Conservation (phyloP, 92 coral and sea anemone genomes). For the Porites evermanni region DNA sequence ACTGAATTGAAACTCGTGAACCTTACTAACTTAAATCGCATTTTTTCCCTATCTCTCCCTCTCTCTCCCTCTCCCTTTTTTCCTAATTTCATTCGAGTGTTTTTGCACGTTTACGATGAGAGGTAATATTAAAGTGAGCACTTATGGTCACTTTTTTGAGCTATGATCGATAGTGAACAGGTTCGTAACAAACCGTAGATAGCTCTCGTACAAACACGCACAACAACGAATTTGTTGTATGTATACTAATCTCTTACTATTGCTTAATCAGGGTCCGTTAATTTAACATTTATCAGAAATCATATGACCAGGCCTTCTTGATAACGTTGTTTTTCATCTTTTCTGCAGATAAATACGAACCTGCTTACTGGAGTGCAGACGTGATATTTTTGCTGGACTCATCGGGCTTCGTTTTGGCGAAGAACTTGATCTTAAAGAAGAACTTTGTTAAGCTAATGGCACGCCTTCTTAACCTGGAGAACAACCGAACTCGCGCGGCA, state of each 20-base stretch:
- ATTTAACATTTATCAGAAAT: too few species aligned
- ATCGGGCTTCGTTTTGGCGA: slow-evolving; percentile 69
- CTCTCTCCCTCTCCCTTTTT: neutral
- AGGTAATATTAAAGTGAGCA: too few species aligned
- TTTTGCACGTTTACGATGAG: too few species aligned
- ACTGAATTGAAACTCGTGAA: too few species aligned
- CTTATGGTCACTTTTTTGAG: too few species aligned
- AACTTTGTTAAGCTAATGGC: slow-evolving; percentile 80
- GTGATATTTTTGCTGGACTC: slow-evolving; percentile 84
- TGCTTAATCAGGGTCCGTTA: neutral
- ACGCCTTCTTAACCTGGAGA: slow-evolving; percentile 69
- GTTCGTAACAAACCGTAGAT: too few species aligned
- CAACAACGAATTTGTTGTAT: too few species aligned
- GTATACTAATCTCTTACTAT: too few species aligned
- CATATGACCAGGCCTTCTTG: neutral
- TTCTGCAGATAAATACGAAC: slow-evolving; percentile 36
- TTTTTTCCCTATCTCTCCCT: neutral
- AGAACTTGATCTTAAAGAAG: slow-evolving; percentile 64
- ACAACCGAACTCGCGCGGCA: slow-evolving; percentile 70
- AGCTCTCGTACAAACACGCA: too few species aligned
- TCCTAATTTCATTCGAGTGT: neutral
- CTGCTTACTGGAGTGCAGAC: slow-evolving; percentile 56
- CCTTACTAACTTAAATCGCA: too few species aligned
- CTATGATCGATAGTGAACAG: too few species aligned
- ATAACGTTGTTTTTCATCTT: neutral